Evolutionary conservation across 1,140 invertebrate species (phyloP).

Genomic region (Coelopa frigida): DNA sequence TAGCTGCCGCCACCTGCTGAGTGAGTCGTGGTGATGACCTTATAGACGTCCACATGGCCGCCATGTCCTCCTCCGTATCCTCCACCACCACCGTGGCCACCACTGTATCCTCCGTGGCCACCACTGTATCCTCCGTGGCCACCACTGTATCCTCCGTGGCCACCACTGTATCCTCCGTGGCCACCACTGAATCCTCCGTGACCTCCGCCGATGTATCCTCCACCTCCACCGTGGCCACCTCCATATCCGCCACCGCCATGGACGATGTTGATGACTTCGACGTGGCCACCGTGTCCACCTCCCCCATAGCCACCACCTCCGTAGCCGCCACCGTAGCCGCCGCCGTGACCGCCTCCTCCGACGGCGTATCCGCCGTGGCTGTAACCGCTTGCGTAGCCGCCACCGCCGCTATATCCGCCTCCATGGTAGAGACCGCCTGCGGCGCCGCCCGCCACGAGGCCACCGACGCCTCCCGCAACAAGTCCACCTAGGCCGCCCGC

Average conservation of each 20-base stretch:
- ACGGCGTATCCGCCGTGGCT: conserved; percentile 14
- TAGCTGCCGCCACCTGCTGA: conserved; percentile 11
- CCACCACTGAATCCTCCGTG: neutral
- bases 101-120: conserved; percentile 16
- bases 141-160: conserved; percentile 4
- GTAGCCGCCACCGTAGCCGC: conserved; percentile 6
- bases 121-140: conserved; percentile 14
- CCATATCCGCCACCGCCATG: neutral
- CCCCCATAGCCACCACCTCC: conserved; percentile 6
- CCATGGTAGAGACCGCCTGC: neutral
- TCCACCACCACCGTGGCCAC: conserved; percentile 10
- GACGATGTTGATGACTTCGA: conserved; percentile 16
- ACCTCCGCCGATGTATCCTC: neutral
- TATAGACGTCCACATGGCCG: conserved; percentile 17
- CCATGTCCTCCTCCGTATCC: conserved; percentile 2
- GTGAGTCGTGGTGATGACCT: conserved; percentile 1
- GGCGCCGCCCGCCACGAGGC: neutral
- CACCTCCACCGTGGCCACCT: neutral
- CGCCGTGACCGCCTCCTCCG: conserved; percentile 14
- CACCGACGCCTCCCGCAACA: neutral
- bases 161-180: neutral
- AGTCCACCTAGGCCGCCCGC: conserved; percentile 4
- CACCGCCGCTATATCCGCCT: neutral
- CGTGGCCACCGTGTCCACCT: conserved; percentile 14
- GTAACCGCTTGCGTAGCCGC: neutral